phyloP scores from a whole-genome alignment of 2,113 vertebrate genomes.

The Nycticryphes semicollaris region DNA sequence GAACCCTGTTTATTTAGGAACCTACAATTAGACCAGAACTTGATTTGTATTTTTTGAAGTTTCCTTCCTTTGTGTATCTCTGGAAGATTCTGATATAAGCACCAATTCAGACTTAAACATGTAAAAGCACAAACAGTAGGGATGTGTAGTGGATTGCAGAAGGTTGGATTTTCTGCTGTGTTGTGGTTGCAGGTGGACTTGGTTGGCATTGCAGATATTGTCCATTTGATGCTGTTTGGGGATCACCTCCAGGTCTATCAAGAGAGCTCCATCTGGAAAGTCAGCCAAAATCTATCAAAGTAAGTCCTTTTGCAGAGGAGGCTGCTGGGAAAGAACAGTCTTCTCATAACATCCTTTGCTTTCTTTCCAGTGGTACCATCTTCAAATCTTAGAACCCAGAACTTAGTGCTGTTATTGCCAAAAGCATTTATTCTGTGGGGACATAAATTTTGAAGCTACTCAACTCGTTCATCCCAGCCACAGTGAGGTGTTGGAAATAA shows the following conservation, averaged over 20 bases:
- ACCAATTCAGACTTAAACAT: neutral
- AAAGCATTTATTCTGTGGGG: neutral
- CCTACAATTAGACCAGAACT: neutral
- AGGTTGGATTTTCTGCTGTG: neutral
- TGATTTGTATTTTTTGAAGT: neutral
- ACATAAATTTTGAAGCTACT: neutral
- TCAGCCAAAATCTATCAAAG: constrained; percentile 60
- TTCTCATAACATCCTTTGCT: neutral
- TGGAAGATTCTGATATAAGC: neutral
- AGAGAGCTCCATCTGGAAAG: constrained; percentile 76
- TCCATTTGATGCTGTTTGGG: constrained; percentile 81
- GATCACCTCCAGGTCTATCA: constrained; percentile 70
- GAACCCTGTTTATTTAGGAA: neutral
- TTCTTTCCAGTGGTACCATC: neutral
- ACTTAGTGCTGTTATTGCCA: neutral
- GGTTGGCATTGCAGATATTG: constrained; percentile 82
- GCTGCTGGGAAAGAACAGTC: neutral
- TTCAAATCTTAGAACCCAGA: neutral
- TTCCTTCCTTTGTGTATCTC: neutral
- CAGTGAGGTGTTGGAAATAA: neutral
- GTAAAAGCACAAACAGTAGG: neutral
- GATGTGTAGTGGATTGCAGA: neutral
- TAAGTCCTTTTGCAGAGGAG: constrained; percentile 62
- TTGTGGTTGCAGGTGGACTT: constrained; percentile 83
- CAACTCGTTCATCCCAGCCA: neutral